Base-by-base conservation (phyloP, 2,113 vertebrate species). In the Mystacornis crossleyi region DNA sequence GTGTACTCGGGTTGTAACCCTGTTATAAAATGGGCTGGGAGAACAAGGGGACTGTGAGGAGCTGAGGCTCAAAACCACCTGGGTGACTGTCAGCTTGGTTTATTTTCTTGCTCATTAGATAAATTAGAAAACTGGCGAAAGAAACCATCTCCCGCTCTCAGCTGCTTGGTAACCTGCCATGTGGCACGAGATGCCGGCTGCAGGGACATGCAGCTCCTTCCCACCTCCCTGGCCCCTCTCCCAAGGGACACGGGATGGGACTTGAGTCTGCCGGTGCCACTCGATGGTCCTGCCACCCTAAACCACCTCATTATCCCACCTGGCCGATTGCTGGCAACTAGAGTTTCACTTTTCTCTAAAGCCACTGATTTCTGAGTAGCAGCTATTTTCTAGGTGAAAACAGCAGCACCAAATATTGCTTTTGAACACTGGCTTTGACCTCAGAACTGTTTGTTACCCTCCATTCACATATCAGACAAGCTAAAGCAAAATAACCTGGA, bases 81-180 rank as follows among this genome's bases (percentile, higher is more conserved):
- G 92, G 94, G 80, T 89, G 88, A 78, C 95, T 90, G 96, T 96
- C 96, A 95, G 92, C 90, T 94, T 96, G 95, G 93, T 96, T 97
- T 96, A 92, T 96, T 93, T 96, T 94, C 92, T 86, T 94, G 77
- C 57, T 92, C 72, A 96, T 97, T 95, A 96, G 92, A 89, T 92
- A 95, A 93, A 96, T 96, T 94, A 96, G 88, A 94, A 94, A 88
- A 51, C 79, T 97, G 90, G 96, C 95, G 75, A 81, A 95, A 93
- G 89, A 23, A 71, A 71, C 33, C 3, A 1, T 72, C 87, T 71
- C 77, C 75, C 1, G 4, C 90, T 95, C 72, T 86, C 80, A 69
- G 80, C 88, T 81, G 64, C 88, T 92, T 93, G 95, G 90, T 70
- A 73, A 77, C 69, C 48, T 84, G 95, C 86, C 75, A 86, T 0